Evolutionary conservation across 2,797 vertebrate genomes (phyloP), one percentile per base, ranked within the genome.

Genomic region (Acipenser ruthenus): DNA sequence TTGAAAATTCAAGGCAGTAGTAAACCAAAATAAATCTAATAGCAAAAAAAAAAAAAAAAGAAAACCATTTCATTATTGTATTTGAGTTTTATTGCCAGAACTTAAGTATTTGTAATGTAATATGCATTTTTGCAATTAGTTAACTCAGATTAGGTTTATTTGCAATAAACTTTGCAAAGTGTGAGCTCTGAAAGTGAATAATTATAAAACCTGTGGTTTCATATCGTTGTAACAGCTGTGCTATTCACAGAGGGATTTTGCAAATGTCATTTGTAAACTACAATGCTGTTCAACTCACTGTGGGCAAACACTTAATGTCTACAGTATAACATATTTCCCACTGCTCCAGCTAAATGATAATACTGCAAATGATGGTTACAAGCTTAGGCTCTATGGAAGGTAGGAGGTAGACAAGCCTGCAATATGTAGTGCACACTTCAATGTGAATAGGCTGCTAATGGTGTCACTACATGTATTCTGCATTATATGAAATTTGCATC

Each of bases 291-390:
- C 73, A 69, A 67, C 72, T 78, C 78, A 59, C 76, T 69, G 72
- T 73, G 58, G 75, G 76, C 68, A 70, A 65, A 73, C 66, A 18
- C 67, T 70, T 72, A 74, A 70, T 71, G 59, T 52, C 67, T 70
- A 65, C 71, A 71, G 76, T 76, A 74, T 74, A 66, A 69, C 51
- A 56, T 66, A 56, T 67, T 72, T 77, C 64, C 72, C 63, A 70
- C 73, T 65, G 77, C 69, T 78, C 70, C 61, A 65, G 71, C 69
- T 75, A 73, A 75, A 74, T 74, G 71, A 62, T 70, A 75, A 75
- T 79, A 73, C 77, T 65, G 70, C 51, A 74, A 79, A 73, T 73
- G 68, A 68, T 70, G 64, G 23, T 37, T 37, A 37, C 4, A 37
- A 4, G 23, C 23, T 3, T 37, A 37, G 23, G 3, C 23, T 23